Evolutionary conservation across 2,888 invertebrate species (phyloP).

Genomic region (Heliconius hortense): DNA sequence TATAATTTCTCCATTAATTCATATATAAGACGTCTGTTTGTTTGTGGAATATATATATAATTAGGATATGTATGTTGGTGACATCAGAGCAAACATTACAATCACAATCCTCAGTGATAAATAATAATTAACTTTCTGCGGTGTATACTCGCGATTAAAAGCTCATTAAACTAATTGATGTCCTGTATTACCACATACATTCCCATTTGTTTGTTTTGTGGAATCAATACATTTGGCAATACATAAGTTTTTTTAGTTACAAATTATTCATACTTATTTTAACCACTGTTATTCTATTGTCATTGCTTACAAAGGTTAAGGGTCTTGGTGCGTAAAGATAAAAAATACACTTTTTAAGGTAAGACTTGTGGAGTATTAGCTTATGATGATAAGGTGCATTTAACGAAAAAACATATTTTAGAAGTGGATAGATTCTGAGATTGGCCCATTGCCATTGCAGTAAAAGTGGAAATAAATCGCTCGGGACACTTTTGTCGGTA

Average conservation of each 20-base stretch:
- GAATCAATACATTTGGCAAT: constrained; percentile 3
- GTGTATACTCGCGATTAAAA: constrained; percentile 13
- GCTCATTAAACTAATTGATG: constrained; percentile 18
- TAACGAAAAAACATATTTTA: constrained; percentile 2
- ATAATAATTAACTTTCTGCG: constrained; percentile 21
- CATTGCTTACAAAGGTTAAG: background rate
- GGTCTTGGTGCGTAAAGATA: background rate
- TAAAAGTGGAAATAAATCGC: constrained; percentile 79
- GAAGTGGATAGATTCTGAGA: constrained; percentile 52
- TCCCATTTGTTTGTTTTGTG: background rate
- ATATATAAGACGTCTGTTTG: too few species aligned
- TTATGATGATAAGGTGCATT: constrained; percentile 1
- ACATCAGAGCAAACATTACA: constrained; percentile 9
- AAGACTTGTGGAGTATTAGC: background rate
- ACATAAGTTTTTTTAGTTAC: background rate
- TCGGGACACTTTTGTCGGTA: constrained; percentile 66
- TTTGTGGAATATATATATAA: background rate
- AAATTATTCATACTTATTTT: background rate
- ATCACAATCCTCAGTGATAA: constrained; percentile 11
- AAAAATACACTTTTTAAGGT: background rate
- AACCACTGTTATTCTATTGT: background rate
- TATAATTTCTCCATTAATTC: too few species aligned
- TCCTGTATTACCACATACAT: constrained; percentile 1
- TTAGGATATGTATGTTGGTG: background rate
- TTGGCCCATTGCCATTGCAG: constrained; percentile 79